These are phyloP conservation scores for Chiroxiphia lanceolata DNA, from an alignment of 2,797 vertebrate species.

Conservation along the genomic window DNA sequence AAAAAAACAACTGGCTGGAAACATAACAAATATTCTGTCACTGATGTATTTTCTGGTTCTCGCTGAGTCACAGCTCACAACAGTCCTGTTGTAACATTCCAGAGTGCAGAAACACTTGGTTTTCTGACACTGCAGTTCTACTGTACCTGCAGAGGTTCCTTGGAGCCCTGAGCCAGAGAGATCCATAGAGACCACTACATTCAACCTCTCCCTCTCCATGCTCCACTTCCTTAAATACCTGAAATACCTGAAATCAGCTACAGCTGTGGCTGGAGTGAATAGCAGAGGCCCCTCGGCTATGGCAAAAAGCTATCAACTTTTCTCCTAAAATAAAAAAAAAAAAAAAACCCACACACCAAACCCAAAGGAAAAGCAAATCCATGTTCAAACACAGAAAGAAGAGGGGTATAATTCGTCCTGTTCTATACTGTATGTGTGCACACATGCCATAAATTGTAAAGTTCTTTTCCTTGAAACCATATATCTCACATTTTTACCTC, in stretches of 20 bases:
- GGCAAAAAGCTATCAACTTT: not conserved
- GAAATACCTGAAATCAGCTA: not conserved
- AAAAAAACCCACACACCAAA: not conserved
- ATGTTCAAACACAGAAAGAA: not conserved
- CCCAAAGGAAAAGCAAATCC: not conserved
- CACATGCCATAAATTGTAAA: accelerated
- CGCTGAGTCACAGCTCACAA: not conserved
- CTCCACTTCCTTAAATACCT: not conserved
- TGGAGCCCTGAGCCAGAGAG: no score
- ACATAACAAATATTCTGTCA: not conserved
- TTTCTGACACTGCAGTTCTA: not conserved
- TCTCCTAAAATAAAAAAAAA: not conserved
- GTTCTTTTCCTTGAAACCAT: not conserved
- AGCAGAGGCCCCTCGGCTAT: not conserved
- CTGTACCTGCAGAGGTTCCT: not conserved
- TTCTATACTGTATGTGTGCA: not conserved
- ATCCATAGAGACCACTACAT: not conserved
- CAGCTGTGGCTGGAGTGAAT: not conserved
- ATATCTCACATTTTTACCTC: not conserved
- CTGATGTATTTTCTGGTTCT: not conserved
- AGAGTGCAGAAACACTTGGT: not conserved
- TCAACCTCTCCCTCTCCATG: accelerated
- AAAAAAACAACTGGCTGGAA: not conserved
- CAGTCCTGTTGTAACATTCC: not conserved
- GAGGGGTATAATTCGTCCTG: not conserved